phyloP scores from a whole-genome alignment of 2,113 vertebrate species.

The Sinocyclocheilus rhinocerous region DNA sequence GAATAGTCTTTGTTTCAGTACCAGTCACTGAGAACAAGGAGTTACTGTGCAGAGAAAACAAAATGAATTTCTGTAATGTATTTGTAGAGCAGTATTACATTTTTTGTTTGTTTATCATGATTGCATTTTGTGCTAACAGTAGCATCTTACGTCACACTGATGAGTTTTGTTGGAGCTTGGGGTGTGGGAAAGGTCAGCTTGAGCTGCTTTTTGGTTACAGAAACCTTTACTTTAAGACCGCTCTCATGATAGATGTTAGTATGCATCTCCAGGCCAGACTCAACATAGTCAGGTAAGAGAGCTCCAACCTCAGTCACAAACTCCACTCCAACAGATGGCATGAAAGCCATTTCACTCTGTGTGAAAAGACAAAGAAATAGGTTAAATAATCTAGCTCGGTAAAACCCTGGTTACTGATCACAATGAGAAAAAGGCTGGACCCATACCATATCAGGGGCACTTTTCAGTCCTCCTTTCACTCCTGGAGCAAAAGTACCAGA shows the following conservation, averaged over 20 bases:
- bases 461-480: conserved; percentile 78
- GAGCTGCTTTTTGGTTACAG: conserved; percentile 71
- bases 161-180: conserved; percentile 74
- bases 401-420: neutral
- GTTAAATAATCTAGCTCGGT: neutral
- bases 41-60: conserved; percentile 75
- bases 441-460: conserved; percentile 78
- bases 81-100: neutral
- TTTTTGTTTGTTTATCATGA: neutral
- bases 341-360: conserved; percentile 80
- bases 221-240: conserved; percentile 74
- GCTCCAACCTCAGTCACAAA: conserved; percentile 85
- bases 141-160: conserved; percentile 82
- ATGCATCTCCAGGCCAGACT: conserved; percentile 84
- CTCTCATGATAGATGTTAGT: conserved; percentile 88
- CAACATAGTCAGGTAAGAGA: conserved; percentile 82
- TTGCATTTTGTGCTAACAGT: neutral
- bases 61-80: conserved; percentile 29
- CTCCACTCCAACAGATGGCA: conserved; percentile 87
- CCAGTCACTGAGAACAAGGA: conserved; percentile 79
- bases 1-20: conserved; percentile 75
- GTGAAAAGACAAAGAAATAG: conserved; percentile 17
- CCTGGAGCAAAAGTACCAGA: conserved; percentile 87
- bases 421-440: neutral
- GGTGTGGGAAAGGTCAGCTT: conserved; percentile 85